Conservation (phyloP, 1,140 invertebrate species). For the Mylabris phalerata region DNA sequence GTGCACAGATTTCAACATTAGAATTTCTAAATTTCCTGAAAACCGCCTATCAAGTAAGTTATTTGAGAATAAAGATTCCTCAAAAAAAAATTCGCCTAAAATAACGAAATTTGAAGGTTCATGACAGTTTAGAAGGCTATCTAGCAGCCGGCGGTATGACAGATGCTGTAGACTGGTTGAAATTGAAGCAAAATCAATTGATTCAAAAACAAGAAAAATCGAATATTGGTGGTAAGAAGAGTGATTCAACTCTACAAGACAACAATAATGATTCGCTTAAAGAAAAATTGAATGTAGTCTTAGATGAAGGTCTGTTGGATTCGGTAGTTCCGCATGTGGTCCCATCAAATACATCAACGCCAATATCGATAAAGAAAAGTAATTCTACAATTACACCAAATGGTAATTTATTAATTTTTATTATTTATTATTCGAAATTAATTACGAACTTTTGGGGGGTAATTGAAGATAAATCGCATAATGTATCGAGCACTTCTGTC, state of each 20-base stretch:
- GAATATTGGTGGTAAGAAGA: neutral
- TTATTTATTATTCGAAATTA: too few relatives aligned
- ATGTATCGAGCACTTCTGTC: too few relatives aligned
- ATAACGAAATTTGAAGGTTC: slow-evolving; percentile 31
- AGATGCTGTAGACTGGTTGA: slow-evolving; percentile 56
- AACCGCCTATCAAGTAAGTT: slow-evolving; percentile 56
- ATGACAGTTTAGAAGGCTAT: slow-evolving; percentile 54
- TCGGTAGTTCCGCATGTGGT: slow-evolving; percentile 55
- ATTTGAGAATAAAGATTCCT: too few relatives aligned
- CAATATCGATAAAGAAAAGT: neutral
- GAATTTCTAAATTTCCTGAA: slow-evolving; percentile 67
- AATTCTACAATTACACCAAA: too few relatives aligned
- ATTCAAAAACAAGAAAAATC: slow-evolving; percentile 37
- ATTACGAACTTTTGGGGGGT: too few relatives aligned
- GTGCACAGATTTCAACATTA: slow-evolving; percentile 53
- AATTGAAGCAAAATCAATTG: slow-evolving; percentile 44
- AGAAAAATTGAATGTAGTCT: slow-evolving; percentile 53
- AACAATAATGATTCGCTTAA: slow-evolving; percentile 30
- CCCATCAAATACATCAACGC: neutral
- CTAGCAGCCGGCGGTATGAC: slow-evolving; percentile 47
- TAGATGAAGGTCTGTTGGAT: slow-evolving; percentile 71
- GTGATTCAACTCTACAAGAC: slow-evolving; percentile 26
- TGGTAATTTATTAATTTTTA: too few relatives aligned
- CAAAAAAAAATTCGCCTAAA: neutral
- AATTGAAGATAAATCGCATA: too few relatives aligned